A percentile compares a stretch with the other conserved stretches of the same genome.
Evolutionary conservation across 2,113 vertebrate species (phyloP).

Genomic region (Peucedramus taeniatus): DNA sequence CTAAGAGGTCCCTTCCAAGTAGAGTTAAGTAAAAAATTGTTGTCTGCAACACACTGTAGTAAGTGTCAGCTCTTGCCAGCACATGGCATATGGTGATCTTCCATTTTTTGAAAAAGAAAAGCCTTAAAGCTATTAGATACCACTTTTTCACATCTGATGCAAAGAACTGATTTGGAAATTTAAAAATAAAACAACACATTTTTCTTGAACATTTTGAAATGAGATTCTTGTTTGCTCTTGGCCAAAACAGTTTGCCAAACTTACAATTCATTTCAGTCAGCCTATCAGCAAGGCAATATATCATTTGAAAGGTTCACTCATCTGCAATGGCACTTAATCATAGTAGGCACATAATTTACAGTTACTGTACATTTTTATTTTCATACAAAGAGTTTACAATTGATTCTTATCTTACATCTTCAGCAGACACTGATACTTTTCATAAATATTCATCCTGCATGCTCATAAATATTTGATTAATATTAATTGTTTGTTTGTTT

Average conservation of each 20-base stretch:
- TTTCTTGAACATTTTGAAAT: background rate
- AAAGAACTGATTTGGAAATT: background rate
- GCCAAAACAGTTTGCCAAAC: background rate
- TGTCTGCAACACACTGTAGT: background rate
- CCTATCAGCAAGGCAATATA: background rate
- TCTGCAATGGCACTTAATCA: background rate
- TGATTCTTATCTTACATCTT: background rate
- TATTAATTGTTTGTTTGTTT: constrained; percentile 48
- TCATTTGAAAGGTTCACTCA: background rate
- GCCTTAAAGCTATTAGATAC: background rate
- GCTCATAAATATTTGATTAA: constrained; percentile 39
- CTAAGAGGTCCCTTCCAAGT: background rate
- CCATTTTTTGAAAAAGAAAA: background rate
- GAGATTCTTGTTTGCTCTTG: background rate
- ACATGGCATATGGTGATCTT: background rate
- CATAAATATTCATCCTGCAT: constrained; percentile 35
- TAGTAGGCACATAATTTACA: background rate
- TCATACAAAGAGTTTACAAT: background rate
- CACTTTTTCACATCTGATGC: background rate
- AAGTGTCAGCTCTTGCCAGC: background rate
- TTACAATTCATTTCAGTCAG: background rate
- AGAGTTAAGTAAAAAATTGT: background rate
- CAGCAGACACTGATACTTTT: background rate
- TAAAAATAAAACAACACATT: background rate
- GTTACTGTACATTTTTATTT: background rate